Percentiles rank a stretch among this genome's conserved stretches.
Evolutionary conservation across 2,888 invertebrate species (phyloP).

Genomic region (Melanostoma mellinum): DNA sequence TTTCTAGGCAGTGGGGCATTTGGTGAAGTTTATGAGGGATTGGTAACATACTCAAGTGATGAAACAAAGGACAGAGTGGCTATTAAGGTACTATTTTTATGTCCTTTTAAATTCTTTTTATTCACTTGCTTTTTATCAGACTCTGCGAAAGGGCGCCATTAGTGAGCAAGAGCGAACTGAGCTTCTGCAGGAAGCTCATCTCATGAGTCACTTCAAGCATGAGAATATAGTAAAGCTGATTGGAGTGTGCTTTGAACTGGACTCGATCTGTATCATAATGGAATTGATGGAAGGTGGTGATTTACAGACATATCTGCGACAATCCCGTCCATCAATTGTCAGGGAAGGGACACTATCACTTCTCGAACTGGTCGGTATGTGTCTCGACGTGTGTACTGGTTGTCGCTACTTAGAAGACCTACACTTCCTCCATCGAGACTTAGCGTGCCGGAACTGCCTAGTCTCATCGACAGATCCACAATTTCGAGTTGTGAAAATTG

Average conservation of each 20-base stretch:
- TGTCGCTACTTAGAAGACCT: constrained; percentile 97
- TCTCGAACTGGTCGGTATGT: constrained; percentile 94
- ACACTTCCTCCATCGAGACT: constrained; percentile 98
- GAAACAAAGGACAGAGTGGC: constrained; percentile 91
- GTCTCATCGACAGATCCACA: constrained; percentile 89
- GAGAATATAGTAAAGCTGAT: constrained; percentile 96
- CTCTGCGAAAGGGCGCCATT: constrained; percentile 92
- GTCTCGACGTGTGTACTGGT: constrained; percentile 97
- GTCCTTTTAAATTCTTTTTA: not conserved
- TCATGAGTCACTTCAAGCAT: constrained; percentile 99
- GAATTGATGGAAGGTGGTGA: constrained; percentile 99
- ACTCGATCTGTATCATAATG: constrained; percentile 96
- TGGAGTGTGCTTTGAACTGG: constrained; percentile 96
- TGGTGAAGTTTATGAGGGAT: constrained; percentile 97
- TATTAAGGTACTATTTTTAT: constrained; percentile 87
- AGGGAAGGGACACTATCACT: constrained; percentile 87
- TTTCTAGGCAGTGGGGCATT: constrained; percentile 98
- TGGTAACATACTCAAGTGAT: constrained; percentile 87
- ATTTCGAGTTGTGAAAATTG: constrained; percentile 87
- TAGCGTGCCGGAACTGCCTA: constrained; percentile 97
- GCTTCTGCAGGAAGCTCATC: constrained; percentile 97
- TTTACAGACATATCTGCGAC: constrained; percentile 93
- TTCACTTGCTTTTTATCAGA: constrained; percentile 83
- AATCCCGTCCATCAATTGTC: constrained; percentile 89
- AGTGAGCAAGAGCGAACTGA: constrained; percentile 94